Evolutionary conservation across 2,888 invertebrate genomes (phyloP).

Genomic region (Noctua janthe): DNA sequence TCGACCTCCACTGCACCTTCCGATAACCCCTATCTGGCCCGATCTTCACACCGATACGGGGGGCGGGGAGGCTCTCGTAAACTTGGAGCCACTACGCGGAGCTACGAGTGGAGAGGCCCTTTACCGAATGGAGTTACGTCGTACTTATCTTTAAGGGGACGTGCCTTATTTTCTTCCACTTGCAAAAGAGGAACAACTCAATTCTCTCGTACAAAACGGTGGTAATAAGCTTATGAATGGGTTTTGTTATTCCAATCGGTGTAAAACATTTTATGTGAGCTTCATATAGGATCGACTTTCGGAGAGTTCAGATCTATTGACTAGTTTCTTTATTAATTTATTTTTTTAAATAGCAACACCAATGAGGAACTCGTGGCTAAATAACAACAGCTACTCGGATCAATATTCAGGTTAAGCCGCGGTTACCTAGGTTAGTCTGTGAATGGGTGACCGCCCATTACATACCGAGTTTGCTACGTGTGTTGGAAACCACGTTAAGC

Average conservation of each 20-base stretch:
- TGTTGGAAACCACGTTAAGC: too few relatives aligned
- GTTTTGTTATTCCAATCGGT: slow-evolving; percentile 72
- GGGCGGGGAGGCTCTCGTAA: slow-evolving; percentile 79
- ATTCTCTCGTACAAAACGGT: slow-evolving; percentile 81
- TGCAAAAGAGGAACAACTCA: slow-evolving; percentile 83
- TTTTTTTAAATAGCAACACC: background rate
- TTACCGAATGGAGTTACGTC: slow-evolving; percentile 89
- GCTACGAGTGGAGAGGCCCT: slow-evolving; percentile 88
- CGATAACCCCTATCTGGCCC: slow-evolving; percentile 81
- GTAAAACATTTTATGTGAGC: slow-evolving; percentile 65
- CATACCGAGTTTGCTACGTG: too few relatives aligned
- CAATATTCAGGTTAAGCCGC: too few relatives aligned
- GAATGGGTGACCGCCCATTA: too few relatives aligned
- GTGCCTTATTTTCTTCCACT: slow-evolving; percentile 88
- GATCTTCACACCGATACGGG: slow-evolving; percentile 79
- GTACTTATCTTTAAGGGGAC: slow-evolving; percentile 89
- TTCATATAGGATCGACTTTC: slow-evolving; percentile 36
- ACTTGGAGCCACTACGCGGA: slow-evolving; percentile 83
- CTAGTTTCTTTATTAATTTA: slow-evolving; percentile 9
- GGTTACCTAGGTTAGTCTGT: too few relatives aligned
- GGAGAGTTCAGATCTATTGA: slow-evolving; percentile 12
- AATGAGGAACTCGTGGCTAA: background rate
- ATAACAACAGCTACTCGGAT: too few relatives aligned
- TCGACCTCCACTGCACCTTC: slow-evolving; percentile 80
- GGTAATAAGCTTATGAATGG: slow-evolving; percentile 79